A percentile compares a stretch with the other conserved stretches of the same genome.
phyloP scores from a whole-genome alignment of 2,888 invertebrate species.

The Polia nebulosa region DNA sequence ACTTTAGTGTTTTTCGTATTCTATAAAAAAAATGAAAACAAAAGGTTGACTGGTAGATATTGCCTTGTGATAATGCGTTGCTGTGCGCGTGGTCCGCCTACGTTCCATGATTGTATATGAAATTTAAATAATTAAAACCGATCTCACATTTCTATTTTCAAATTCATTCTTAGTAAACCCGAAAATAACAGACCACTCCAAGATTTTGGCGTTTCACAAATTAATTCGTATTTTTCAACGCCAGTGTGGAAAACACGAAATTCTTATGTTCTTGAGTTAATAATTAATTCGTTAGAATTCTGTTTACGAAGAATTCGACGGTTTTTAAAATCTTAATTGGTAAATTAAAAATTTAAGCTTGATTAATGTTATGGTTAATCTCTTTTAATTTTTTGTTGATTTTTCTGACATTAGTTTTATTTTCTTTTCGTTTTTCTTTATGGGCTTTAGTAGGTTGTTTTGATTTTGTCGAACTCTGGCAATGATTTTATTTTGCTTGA shows the following conservation, averaged over 20 bases:
- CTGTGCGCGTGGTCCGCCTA: too few relatives aligned
- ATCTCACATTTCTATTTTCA: neutral
- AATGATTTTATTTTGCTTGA: too few relatives aligned
- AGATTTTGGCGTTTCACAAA: conserved; percentile 10
- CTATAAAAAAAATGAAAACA: too few relatives aligned
- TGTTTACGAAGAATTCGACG: conserved; percentile 85
- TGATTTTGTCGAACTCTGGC: neutral
- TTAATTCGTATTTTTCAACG: conserved; percentile 26
- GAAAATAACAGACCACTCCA: conserved; percentile 23
- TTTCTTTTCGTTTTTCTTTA: too few relatives aligned
- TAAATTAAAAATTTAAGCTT: conserved; percentile 1
- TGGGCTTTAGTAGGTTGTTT: too few relatives aligned
- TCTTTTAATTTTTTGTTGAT: neutral
- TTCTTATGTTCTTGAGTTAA: neutral
- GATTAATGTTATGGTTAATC: neutral
- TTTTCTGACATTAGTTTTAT: neutral
- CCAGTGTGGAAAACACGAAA: conserved; percentile 13
- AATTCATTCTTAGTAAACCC: neutral
- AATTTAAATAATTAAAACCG: neutral
- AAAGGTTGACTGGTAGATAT: too few relatives aligned
- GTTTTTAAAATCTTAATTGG: conserved; percentile 1
- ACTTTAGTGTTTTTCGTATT: too few relatives aligned
- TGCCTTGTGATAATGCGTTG: too few relatives aligned
- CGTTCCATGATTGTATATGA: too few relatives aligned
- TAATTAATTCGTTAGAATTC: conserved; percentile 5